phyloP scores from a whole-genome alignment of 53 echinoderm and acorn worm species.

The Henricia sp. region DNA sequence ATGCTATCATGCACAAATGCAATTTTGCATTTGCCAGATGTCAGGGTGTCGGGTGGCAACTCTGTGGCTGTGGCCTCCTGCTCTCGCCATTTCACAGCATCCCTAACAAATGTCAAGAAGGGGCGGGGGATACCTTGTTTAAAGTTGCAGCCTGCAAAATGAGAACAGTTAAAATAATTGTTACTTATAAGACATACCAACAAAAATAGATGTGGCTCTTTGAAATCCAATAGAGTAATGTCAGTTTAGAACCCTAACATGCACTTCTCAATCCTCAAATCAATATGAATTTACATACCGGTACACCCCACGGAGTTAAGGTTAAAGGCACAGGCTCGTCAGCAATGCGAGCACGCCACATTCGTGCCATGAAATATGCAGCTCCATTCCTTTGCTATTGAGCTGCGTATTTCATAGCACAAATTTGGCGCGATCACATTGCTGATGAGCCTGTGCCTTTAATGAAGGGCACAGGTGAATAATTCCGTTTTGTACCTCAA shows the following conservation, averaged over 20 bases:
- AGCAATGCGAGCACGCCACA: no score
- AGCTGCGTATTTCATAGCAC: no score
- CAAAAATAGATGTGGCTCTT: slow-evolving; percentile 3
- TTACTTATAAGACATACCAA: background rate
- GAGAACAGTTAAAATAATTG: background rate
- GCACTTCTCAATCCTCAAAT: background rate
- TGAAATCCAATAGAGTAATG: background rate
- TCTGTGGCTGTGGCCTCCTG: background rate
- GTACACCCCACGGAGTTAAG: no score
- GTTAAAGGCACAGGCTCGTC: no score
- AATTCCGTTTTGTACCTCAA: no score
- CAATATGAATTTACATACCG: no score
- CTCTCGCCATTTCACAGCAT: slow-evolving; percentile 1
- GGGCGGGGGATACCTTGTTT: background rate
- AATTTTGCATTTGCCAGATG: slow-evolving; percentile 10
- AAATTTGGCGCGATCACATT: no score
- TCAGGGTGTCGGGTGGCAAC: slow-evolving; percentile 13
- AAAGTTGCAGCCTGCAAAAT: slow-evolving; percentile 11
- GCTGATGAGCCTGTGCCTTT: no score
- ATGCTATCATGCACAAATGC: background rate
- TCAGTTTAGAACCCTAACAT: background rate
- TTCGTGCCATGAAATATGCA: no score
- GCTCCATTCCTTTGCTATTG: no score
- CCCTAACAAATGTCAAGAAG: background rate
- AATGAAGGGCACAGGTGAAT: no score